Evolutionary conservation across 2,888 invertebrate genomes (phyloP), one percentile per base, ranked within the genome.

Genomic region (Abscondita cerata): DNA sequence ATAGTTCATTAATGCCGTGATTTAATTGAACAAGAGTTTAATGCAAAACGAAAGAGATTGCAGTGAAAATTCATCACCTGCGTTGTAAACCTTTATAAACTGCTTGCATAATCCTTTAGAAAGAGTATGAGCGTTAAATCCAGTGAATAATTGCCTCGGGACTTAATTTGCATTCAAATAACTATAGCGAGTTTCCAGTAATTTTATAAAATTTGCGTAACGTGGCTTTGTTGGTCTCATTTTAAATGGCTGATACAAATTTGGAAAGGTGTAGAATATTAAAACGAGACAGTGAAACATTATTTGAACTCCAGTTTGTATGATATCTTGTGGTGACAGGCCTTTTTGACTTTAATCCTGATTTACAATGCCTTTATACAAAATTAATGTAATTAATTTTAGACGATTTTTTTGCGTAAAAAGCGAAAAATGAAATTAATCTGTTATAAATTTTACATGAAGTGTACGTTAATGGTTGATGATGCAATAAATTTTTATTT

Each of bases 161-260:
- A 64, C 69, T 66, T 71, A 69, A 71, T 71, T 70, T 71, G 68
- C 68, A 71, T 71, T 71, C 69, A 69, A 70, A 70, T 70, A 68
- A 69, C 68, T 67, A 67, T 59, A 63, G 61, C 65, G 65, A 65
- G 65, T 64, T 62, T 59, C 54, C 58, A 58, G 60, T 59, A 64
- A 66, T 66, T 62, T 52, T 52, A 55, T 62, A 55, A 56, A 65
- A 65, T 65, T 66, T 63, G 56, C 52, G 48, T 40, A 48, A 57
- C 61, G 55, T 50, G 50, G 55, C 31, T 58, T 62, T 44, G 54
- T 53, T 57, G 44, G 50, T 62, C 41, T 58, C 53, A 51, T 59
- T 55, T 54, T 46, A 53, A 59, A 53, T 38, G 16, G 48, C 12
- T 36, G 25, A 47, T 18, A 38, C 40, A 34, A 47, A 55, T 46